phyloP scores from a whole-genome alignment of 2,797 vertebrate genomes.

The Fistularia commersonii region DNA sequence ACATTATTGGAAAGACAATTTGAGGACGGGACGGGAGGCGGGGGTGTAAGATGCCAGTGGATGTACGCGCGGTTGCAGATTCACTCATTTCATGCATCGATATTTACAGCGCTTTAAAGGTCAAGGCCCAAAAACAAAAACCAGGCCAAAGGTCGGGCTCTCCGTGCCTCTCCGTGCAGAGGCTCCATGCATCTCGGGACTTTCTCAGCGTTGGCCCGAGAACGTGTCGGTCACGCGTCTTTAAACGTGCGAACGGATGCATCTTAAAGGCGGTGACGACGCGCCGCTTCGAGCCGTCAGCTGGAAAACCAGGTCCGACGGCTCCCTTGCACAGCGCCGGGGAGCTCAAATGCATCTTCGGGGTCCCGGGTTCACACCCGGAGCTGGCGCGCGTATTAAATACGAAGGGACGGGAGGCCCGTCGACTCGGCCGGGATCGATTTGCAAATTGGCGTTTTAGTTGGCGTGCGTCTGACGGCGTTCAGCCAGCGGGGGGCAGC shows the following conservation, averaged over 20 bases:
- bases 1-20: slow-evolving; percentile 21
- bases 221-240: too few relatives aligned
- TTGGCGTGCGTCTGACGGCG: too few relatives aligned
- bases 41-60: slow-evolving; percentile 17
- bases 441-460: too few relatives aligned
- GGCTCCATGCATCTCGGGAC: slow-evolving; percentile 7
- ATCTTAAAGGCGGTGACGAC: slow-evolving; percentile 11
- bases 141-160: background rate
- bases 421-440: too few relatives aligned
- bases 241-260: background rate
- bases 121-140: slow-evolving; percentile 8
- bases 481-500: too few relatives aligned
- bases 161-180: background rate
- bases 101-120: slow-evolving; percentile 25
- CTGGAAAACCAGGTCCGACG: too few relatives aligned
- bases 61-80: slow-evolving; percentile 17
- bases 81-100: slow-evolving; percentile 41
- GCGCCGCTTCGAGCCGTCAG: background rate
- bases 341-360: too few relatives aligned
- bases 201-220: too few relatives aligned
- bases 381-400: too few relatives aligned
- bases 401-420: too few relatives aligned
- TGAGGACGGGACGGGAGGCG: background rate
- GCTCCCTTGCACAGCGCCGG: too few relatives aligned
- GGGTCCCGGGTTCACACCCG: too few relatives aligned